A percentile compares a stretch with the other conserved stretches of the same genome.
phyloP scores from a whole-genome alignment of 2,113 vertebrate genomes.

The Cyanistes caeruleus region DNA sequence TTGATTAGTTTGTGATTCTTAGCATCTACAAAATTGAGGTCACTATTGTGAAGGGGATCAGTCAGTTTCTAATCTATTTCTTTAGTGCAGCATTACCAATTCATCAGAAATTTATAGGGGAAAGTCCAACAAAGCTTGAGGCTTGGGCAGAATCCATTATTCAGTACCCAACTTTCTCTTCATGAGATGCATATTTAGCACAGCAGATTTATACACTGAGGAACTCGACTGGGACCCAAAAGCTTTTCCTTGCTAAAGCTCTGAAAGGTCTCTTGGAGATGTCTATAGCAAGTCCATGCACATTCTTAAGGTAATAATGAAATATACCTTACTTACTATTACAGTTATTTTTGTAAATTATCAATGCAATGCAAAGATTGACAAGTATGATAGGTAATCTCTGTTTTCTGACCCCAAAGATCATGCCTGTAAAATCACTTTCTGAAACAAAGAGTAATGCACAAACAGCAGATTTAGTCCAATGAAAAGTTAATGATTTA shows the following conservation, averaged over 20 bases:
- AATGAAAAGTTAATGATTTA: not conserved
- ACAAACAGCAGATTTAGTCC: not conserved
- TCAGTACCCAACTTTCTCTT: constrained; percentile 3
- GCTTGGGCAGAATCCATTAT: constrained; percentile 46
- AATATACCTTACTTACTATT: not conserved
- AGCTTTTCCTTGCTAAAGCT: not conserved
- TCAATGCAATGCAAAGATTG: not conserved
- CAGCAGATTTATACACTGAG: not conserved
- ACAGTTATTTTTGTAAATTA: not conserved
- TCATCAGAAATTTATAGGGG: constrained; percentile 45
- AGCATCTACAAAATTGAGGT: constrained; percentile 61
- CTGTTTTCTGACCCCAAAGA: not conserved
- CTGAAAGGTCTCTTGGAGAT: not conserved
- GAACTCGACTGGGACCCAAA: not conserved
- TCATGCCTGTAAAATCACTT: not conserved
- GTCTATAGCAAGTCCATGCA: not conserved
- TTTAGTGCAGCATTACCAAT: constrained; percentile 9
- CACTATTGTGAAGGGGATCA: constrained; percentile 35
- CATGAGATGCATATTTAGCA: constrained; percentile 25
- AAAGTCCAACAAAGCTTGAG: constrained; percentile 12
- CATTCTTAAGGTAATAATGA: not conserved
- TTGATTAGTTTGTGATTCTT: constrained; percentile 43
- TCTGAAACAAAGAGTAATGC: not conserved
- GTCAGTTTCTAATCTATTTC: constrained; percentile 55
- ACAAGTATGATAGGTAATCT: not conserved